A percentile compares a stretch with the other conserved stretches of the same genome.
Evolutionary conservation across 1,140 invertebrate genomes (phyloP).

Genomic region (Adoxophyes honmai): DNA sequence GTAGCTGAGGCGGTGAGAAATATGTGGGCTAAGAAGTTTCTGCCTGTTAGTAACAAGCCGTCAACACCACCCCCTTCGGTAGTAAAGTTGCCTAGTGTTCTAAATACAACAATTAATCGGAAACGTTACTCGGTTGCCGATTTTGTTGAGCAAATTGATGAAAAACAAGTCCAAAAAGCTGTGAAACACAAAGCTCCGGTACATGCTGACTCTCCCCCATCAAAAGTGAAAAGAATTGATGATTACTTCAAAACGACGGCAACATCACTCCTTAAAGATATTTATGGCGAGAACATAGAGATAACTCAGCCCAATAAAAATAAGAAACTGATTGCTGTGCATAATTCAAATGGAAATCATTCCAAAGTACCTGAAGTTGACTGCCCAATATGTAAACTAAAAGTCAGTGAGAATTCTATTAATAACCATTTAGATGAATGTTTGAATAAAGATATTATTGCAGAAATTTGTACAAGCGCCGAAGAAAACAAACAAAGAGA

Average conservation of each 20-base stretch:
- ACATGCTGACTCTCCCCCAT: conserved; percentile 34
- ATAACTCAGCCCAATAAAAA: conserved; percentile 38
- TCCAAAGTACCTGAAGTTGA: conserved; percentile 50
- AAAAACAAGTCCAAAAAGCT: conserved; percentile 22
- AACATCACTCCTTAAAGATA: conserved; percentile 45
- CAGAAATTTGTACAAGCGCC: conserved; percentile 43
- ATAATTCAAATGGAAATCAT: neutral
- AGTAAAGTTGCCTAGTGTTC: conserved; percentile 14
- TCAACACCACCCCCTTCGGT: neutral
- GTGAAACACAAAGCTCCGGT: conserved; percentile 40
- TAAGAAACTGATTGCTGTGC: conserved; percentile 43
- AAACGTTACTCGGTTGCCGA: conserved; percentile 11
- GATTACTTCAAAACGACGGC: conserved; percentile 51
- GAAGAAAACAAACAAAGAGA: no score
- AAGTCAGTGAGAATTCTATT: conserved; percentile 57
- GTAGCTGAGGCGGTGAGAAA: conserved; percentile 68
- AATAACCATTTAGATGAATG: conserved; percentile 79
- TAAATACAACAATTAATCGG: conserved; percentile 20
- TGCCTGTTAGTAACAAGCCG: conserved; percentile 22
- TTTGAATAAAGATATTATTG: conserved; percentile 62
- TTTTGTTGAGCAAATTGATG: neutral
- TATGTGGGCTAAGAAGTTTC: conserved; percentile 75
- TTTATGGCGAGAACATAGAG: conserved; percentile 60
- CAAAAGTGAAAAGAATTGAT: conserved; percentile 64
- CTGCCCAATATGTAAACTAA: conserved; percentile 77